Conservation (phyloP, 37 sponge, comb jelly and placozoan genomes). For the Halichondria panicea region DNA sequence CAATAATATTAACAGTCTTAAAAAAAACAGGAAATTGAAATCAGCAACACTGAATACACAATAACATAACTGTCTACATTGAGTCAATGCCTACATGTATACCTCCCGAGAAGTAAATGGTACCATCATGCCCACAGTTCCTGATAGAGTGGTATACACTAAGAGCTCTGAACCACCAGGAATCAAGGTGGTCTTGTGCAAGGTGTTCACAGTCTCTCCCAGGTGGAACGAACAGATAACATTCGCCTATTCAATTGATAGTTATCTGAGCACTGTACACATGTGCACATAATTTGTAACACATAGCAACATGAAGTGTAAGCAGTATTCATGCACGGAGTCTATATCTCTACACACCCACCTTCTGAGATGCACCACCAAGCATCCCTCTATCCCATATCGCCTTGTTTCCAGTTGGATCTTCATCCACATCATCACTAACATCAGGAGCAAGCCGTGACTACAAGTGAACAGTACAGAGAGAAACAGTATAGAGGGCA, state of each 20-base stretch:
- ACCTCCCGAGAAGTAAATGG: slow-evolving; percentile 96
- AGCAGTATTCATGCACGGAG: neutral
- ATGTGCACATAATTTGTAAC: neutral
- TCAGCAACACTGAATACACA: neutral
- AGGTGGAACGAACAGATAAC: slow-evolving; percentile 79
- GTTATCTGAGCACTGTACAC: neutral
- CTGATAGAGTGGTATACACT: slow-evolving; percentile 95
- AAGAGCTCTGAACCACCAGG: slow-evolving; percentile 96
- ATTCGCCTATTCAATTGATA: slow-evolving; percentile 51
- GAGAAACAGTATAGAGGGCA: neutral
- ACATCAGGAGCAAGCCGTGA: slow-evolving; percentile 77
- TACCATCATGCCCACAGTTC: slow-evolving; percentile 90
- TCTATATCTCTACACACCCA: neutral
- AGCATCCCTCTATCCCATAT: slow-evolving; percentile 97
- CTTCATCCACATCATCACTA: slow-evolving; percentile 93
- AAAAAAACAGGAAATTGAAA: neutral
- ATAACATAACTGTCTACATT: neutral
- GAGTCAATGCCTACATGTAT: neutral
- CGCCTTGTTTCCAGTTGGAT: slow-evolving; percentile 92
- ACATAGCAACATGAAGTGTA: neutral
- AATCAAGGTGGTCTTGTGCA: slow-evolving; percentile 91
- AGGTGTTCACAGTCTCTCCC: slow-evolving; percentile 89
- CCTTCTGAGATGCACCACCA: slow-evolving; percentile 97
- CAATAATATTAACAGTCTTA: neutral
- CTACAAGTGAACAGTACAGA: slow-evolving; percentile 21